Conservation (phyloP, 2,797 vertebrate genomes). For the Psittacula derbiana region DNA sequence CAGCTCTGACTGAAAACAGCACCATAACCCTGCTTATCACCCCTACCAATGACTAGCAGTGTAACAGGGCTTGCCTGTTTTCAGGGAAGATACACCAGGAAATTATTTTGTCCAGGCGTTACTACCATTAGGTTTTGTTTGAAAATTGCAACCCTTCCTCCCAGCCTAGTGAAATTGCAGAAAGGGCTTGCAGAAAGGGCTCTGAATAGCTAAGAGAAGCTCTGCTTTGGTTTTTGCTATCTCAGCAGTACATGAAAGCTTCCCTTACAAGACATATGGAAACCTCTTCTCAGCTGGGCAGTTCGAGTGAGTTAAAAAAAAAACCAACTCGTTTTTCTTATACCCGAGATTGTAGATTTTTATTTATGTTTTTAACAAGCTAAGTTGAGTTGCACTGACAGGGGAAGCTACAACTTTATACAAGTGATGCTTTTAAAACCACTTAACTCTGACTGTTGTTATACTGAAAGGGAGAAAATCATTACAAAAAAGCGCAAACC, state of each 20-base stretch:
- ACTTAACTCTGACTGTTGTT: conserved; percentile 64
- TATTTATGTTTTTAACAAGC: conserved; percentile 49
- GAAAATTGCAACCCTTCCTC: neutral
- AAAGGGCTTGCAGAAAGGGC: neutral
- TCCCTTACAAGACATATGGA: neutral
- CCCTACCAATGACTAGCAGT: neutral
- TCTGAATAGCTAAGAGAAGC: neutral
- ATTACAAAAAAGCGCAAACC: conserved; percentile 14
- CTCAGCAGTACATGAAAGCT: conserved; percentile 23
- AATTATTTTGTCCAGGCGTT: neutral
- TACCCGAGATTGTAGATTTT: conserved; percentile 23
- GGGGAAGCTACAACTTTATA: conserved; percentile 54
- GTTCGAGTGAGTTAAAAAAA: neutral
- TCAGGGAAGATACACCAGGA: neutral
- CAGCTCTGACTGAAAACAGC: neutral
- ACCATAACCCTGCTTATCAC: neutral
- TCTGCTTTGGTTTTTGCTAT: conserved; percentile 1
- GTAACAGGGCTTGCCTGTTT: neutral
- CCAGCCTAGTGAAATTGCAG: neutral
- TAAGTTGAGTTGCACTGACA: neutral
- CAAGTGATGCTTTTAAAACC: conserved; percentile 64
- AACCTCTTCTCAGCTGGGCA: conserved; percentile 3
- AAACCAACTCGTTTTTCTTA: neutral
- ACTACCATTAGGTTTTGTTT: neutral
- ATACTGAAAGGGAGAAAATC: conserved; percentile 55